A percentile compares a stretch with the other conserved stretches of the same genome.
Conservation (phyloP, 2,797 vertebrate genomes). For the Schizothorax lantsangensis region DNA sequence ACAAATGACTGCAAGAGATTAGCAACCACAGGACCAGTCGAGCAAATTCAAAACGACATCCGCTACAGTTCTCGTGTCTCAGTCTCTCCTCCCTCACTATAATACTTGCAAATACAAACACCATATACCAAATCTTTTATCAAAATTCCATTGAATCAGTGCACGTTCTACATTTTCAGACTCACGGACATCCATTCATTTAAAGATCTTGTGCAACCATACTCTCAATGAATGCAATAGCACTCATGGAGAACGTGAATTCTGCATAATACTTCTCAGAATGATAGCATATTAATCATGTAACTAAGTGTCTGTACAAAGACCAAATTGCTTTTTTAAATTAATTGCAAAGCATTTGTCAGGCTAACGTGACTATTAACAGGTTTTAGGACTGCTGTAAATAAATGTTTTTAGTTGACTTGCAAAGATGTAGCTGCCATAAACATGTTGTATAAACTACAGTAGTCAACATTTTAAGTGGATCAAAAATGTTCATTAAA, state of each 20-base stretch:
- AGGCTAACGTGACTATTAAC: not conserved
- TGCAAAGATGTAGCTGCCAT: not conserved
- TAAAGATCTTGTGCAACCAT: not conserved
- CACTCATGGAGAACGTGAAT: not conserved
- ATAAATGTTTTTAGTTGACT: not conserved
- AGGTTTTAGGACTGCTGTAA: not conserved
- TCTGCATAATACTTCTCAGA: not conserved
- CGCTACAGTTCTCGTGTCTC: constrained; percentile 66
- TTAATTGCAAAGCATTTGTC: not conserved
- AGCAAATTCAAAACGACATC: constrained; percentile 67
- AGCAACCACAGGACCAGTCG: constrained; percentile 79
- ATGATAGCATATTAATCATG: not conserved
- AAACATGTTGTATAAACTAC: no score
- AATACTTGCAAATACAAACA: not conserved
- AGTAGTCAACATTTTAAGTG: no score
- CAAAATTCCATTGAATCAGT: not conserved
- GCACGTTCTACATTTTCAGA: not conserved
- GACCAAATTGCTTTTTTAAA: not conserved
- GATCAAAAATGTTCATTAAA: no score
- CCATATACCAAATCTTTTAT: not conserved
- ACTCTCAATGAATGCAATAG: not conserved
- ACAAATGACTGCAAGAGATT: constrained; percentile 81
- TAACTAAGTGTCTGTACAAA: not conserved
- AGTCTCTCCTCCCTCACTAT: constrained; percentile 4
- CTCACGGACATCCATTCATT: not conserved